phyloP scores from a whole-genome alignment of 2,113 vertebrate species.

The Willisornis vidua region DNA sequence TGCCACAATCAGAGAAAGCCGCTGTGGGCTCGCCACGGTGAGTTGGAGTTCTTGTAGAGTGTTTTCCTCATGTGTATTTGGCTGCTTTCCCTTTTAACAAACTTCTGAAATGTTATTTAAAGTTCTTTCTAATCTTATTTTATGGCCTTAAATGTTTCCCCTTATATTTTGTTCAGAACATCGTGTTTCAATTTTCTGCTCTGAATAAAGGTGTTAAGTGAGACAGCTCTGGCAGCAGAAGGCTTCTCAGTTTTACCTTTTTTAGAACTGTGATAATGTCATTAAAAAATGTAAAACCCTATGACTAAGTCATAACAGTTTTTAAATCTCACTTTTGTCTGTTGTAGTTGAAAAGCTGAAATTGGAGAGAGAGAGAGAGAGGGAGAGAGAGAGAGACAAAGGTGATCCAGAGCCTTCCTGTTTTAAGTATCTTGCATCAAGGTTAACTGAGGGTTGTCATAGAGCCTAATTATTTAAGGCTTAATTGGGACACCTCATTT shows the following conservation, averaged over 20 bases:
- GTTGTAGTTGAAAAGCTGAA: neutral
- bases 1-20: constrained; percentile 94
- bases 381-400: neutral
- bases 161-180: neutral
- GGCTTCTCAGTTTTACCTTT: neutral
- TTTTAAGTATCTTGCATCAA: neutral
- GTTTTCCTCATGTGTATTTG: constrained; percentile 14
- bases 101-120: neutral
- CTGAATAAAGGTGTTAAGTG: neutral
- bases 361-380: neutral
- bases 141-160: neutral
- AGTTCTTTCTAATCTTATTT: neutral
- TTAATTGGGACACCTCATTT: neutral
- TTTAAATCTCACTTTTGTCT: neutral
- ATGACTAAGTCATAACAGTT: neutral
- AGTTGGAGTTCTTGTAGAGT: constrained; percentile 18
- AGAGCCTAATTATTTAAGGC: neutral
- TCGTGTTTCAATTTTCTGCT: neutral
- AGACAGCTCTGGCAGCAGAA: neutral
- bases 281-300: neutral
- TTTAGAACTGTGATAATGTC: neutral
- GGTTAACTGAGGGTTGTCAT: neutral
- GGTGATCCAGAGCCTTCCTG: neutral
- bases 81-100: neutral
- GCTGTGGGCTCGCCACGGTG: constrained; percentile 91